Percentiles rank a stretch among this genome's conserved stretches.
These are phyloP conservation scores for Ceyx margarethae DNA, from an alignment of 2,113 vertebrate species.

Conservation along the genomic window DNA sequence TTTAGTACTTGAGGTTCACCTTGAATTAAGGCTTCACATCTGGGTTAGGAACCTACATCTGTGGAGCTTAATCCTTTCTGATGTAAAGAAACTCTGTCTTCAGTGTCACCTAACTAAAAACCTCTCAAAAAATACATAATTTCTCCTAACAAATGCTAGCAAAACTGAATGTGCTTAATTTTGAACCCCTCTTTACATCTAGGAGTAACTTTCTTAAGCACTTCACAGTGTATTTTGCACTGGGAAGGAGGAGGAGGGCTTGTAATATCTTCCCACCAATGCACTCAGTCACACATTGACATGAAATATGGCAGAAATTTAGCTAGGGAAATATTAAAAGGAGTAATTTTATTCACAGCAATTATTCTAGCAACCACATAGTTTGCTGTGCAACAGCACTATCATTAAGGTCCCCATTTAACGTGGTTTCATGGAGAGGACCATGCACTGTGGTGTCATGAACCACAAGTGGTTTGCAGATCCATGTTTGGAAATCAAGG, in stretches of 20 bases:
- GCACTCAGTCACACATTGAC: neutral
- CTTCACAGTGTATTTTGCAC: neutral
- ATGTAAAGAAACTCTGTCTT: too few relatives aligned
- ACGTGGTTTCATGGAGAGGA: neutral
- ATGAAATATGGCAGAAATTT: conserved; percentile 27
- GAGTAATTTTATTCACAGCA: neutral
- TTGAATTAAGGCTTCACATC: neutral
- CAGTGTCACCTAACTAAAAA: neutral
- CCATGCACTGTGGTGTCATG: neutral
- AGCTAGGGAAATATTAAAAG: conserved; percentile 9
- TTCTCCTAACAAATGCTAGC: neutral
- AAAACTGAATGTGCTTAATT: neutral
- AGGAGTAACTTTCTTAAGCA: neutral
- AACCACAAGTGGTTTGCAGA: conserved; percentile 28
- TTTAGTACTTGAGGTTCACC: neutral
- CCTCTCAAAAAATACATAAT: neutral
- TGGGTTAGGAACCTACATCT: neutral
- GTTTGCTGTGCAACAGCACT: neutral
- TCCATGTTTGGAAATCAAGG: neutral
- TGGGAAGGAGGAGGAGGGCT: conserved; percentile 2
- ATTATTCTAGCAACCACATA: neutral
- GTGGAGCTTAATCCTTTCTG: neutral
- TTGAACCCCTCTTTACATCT: neutral
- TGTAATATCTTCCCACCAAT: neutral
- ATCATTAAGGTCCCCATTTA: neutral